Conservation (phyloP, 2,797 vertebrate genomes). For the Limosa lapponica region DNA sequence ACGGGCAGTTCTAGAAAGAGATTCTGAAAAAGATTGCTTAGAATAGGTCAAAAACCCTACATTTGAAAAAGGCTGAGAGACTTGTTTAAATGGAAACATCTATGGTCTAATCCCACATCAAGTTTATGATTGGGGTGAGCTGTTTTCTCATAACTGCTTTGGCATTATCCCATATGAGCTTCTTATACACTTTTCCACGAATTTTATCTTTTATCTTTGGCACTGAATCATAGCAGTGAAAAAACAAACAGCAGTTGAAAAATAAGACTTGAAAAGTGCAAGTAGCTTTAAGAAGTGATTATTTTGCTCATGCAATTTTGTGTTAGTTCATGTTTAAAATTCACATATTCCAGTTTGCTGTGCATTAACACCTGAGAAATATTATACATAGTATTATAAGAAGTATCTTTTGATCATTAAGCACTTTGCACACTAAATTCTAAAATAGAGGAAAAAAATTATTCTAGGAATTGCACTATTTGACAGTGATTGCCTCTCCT, state of each 20-base stretch:
- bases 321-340: neutral
- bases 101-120: neutral
- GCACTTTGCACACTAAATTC: neutral
- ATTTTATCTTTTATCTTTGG: neutral
- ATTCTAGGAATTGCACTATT: neutral
- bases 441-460: neutral
- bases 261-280: neutral
- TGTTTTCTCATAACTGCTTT: neutral
- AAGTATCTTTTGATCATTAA: neutral
- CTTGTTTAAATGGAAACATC: neutral
- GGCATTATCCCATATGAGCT: neutral
- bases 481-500: neutral
- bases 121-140: neutral
- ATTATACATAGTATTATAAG: neutral
- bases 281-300: neutral
- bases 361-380: neutral
- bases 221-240: neutral
- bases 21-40: neutral
- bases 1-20: neutral
- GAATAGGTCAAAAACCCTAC: neutral
- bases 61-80: neutral
- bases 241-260: neutral
- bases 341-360: neutral
- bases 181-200: neutral
- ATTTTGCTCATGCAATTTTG: neutral